phyloP scores from a whole-genome alignment of 2,888 invertebrate genomes.

The Cyrtodaria siliqua region DNA sequence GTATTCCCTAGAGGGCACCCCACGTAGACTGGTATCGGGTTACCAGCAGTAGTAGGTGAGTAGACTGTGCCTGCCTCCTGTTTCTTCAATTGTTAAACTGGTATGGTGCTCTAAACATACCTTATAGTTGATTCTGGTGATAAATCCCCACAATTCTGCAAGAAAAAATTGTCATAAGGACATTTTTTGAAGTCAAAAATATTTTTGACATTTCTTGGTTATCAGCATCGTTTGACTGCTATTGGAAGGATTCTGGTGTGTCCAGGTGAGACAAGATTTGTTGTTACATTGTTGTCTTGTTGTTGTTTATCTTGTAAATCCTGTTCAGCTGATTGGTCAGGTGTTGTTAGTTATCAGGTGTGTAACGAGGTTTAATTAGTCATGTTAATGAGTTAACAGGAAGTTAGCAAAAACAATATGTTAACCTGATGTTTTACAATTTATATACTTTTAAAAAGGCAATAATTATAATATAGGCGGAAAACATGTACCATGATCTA shows the following conservation, averaged over 20 bases:
- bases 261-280: slow-evolving; percentile 24
- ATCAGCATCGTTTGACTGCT: slow-evolving; percentile 49
- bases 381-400: too few relatives aligned
- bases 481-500: too few relatives aligned
- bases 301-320: too few relatives aligned
- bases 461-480: too few relatives aligned
- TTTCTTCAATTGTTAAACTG: slow-evolving; percentile 47
- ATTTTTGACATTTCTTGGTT: slow-evolving; percentile 51
- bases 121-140: slow-evolving; percentile 55
- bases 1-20: slow-evolving; percentile 31
- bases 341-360: too few relatives aligned
- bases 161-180: slow-evolving; percentile 47
- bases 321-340: too few relatives aligned
- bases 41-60: slow-evolving; percentile 28
- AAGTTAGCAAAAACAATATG: too few relatives aligned
- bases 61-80: slow-evolving; percentile 29
- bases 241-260: slow-evolving; percentile 9
- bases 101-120: slow-evolving; percentile 56
- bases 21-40: slow-evolving; percentile 52
- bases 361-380: too few relatives aligned
- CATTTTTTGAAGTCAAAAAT: slow-evolving; percentile 37
- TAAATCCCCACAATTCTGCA: slow-evolving; percentile 57
- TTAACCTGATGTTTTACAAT: too few relatives aligned
- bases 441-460: too few relatives aligned
- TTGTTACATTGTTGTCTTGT: too few relatives aligned